phyloP scores from a whole-genome alignment of 2,797 vertebrate species.

The Scarus forsteni region DNA sequence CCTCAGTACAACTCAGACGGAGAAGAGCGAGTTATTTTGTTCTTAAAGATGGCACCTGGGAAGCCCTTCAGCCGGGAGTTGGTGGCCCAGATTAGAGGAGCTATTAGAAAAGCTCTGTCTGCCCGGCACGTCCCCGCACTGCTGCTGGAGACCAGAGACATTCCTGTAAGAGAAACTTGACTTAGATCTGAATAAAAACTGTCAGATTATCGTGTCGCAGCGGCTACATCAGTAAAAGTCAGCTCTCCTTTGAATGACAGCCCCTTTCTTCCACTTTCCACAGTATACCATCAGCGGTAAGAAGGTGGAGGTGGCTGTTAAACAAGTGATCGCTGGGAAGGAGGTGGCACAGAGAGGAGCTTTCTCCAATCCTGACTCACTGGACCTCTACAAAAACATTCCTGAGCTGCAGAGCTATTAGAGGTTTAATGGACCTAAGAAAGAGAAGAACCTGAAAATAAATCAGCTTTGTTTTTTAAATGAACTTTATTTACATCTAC shows the following conservation, averaged over 20 bases:
- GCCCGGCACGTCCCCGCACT: slow-evolving; percentile 93
- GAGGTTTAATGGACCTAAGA: slow-evolving; percentile 5
- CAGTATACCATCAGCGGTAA: slow-evolving; percentile 98
- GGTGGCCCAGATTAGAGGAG: slow-evolving; percentile 85
- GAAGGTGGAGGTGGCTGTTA: slow-evolving; percentile 98
- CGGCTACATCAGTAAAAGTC: slow-evolving; percentile 11
- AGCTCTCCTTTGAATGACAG: slow-evolving; percentile 10
- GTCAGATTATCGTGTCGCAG: slow-evolving; percentile 17
- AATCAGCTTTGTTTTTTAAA: slow-evolving; percentile 39
- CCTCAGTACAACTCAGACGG: slow-evolving; percentile 93
- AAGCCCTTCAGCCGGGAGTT: slow-evolving; percentile 83
- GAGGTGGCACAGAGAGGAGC: slow-evolving; percentile 90
- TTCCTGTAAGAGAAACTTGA: slow-evolving; percentile 87
- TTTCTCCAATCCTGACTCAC: slow-evolving; percentile 94
- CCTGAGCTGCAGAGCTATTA: slow-evolving; percentile 94
- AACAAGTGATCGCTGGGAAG: slow-evolving; percentile 92
- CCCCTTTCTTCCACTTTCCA: slow-evolving; percentile 22
- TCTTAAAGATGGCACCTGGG: slow-evolving; percentile 91
- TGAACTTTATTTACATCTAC: slow-evolving; percentile 29
- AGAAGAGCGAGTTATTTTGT: slow-evolving; percentile 94
- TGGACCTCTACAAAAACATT: slow-evolving; percentile 94
- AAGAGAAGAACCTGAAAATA: slow-evolving; percentile 4
- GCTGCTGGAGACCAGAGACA: slow-evolving; percentile 93
- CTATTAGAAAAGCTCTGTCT: slow-evolving; percentile 90
- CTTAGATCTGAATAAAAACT: slow-evolving; percentile 29